Evolutionary conservation across 2,888 invertebrate species (phyloP), one percentile per base, ranked within the genome.

Genomic region (Tetragonula carbonaria): DNA sequence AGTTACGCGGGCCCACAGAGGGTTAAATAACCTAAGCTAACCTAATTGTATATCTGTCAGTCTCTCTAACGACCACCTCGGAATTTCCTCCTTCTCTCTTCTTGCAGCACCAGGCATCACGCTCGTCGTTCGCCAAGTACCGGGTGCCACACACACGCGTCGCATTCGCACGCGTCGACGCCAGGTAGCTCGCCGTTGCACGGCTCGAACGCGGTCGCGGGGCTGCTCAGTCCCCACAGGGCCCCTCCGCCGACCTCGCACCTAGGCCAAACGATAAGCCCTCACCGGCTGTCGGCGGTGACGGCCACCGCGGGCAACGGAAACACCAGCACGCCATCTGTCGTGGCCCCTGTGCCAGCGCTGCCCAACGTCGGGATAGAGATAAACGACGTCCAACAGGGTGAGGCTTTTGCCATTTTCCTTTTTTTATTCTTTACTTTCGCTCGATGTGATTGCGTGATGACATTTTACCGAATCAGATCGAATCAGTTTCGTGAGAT

Each of bases 61-160:
- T 45, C 45, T 45, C 45, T 45, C 8, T 45, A 45, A 45, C 45
- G 45, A 45, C 8, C 45, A 45, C 11, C 45, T 45, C 45, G 11
- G 45, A 45, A 45, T 45, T 45, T 45, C 45, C 45, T 8, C 1
- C 13, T 50, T 62, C 16, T 18, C 57, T 13, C 18, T 5, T 38
- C 33, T 21, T 45, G 4, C 88, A 94, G 94, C 85, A 85, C 93
- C 72, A 91, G 94, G 77, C 93, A 94, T 82, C 93, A 94, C 82
- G 90, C 94, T 6, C 91, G 94, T 75, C 93, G 94, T 71, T 93
- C 94, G 28, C 92, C 93, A 23, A 94, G 94, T 79, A 93, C 92
- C 11, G 93, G 92, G 21, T 91, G 93, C 38, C 93, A 94, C 85
- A 91, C 92, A 28, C 92, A 94, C 82, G 91, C 91, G 57, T 92